phyloP scores from a whole-genome alignment of 2,888 invertebrate genomes.

The Copidosoma aretas region DNA sequence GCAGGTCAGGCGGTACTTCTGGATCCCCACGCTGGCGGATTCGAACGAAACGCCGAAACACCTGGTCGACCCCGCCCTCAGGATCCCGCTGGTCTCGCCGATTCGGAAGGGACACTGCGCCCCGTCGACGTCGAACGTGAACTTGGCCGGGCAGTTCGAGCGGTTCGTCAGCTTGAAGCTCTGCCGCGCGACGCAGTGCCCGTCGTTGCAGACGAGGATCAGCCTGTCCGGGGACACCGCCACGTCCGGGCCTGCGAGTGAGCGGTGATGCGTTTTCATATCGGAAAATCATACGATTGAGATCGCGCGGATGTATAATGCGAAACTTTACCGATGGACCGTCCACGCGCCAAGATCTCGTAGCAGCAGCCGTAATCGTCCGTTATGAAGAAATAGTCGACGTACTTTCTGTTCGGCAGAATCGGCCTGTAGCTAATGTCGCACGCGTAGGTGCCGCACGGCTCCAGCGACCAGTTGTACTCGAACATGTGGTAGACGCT shows the following conservation, averaged over 20 bases:
- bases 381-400: conserved; percentile 57
- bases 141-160: conserved; percentile 53
- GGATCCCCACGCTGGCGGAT: conserved; percentile 52
- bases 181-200: conserved; percentile 38
- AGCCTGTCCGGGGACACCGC: conserved; percentile 33
- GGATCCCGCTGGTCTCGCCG: conserved; percentile 51
- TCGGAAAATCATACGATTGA: too few relatives aligned
- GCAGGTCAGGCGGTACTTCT: conserved; percentile 54
- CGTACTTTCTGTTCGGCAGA: conserved; percentile 50
- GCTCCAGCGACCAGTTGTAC: conserved; percentile 50
- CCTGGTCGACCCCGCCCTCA: conserved; percentile 50
- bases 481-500: conserved; percentile 56
- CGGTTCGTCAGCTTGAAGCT: conserved; percentile 58
- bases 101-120: conserved; percentile 55
- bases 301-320: too few relatives aligned
- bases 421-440: conserved; percentile 57
- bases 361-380: conserved; percentile 46
- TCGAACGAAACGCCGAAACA: conserved; percentile 56
- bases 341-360: conserved; percentile 53
- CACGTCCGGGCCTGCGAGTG: conserved; percentile 45
- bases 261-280: too few relatives aligned
- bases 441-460: conserved; percentile 48
- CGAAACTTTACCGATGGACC: conserved; percentile 40
- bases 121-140: conserved; percentile 56
- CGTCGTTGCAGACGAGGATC: conserved; percentile 38